Evolutionary conservation across 2,888 invertebrate species (phyloP), one percentile per base, ranked within the genome.

Genomic region (Tiliacea aurago): DNA sequence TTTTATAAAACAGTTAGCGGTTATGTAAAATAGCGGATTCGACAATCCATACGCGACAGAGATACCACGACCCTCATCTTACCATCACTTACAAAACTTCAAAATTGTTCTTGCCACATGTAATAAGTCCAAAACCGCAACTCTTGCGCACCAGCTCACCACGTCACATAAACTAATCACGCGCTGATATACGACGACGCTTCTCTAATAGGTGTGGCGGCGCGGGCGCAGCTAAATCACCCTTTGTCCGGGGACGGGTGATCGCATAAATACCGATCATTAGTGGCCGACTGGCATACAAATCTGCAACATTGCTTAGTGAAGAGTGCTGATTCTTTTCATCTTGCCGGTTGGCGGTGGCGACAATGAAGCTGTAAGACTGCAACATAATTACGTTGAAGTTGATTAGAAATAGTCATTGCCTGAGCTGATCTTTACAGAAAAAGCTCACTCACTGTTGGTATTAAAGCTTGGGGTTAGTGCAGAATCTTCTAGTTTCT

Each of bases 121-220:
- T 71, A 85, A 83, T 82, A 78, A 55, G 58, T 41, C 58, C 73
- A 33, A 71, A 71, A 86, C 85, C 82, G 78, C 84, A 87, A 80
- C 73, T 80, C 80, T 80, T 58, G 78, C 76, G 83, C 81, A 81
- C 76, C 82, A 84, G 81, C 86, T 85, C 81, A 76, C 77, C 77
- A 64, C 80, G 90, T 91, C 92, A 85, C 93, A 91, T 93, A 93
- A 93, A 93, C 92, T 93, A 91, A 94, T 94, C 93, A 90, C 79
- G 61, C 58, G 76, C 68, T 92, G 93, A 94, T 88, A 88, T 87
- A 94, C 81, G 90, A 71, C 84, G 91, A 91, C 92, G 87, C 83
- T 73, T 70, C 85, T 70, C 90, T 90, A 88, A 91, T 89, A 87
- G 88, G 84, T 84, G 87, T 66, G 72, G 86, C 73, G 79, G 81